These are phyloP conservation scores for Atopsyche davidsoni DNA, from an alignment of 1,140 invertebrate species.

Conservation along the genomic window DNA sequence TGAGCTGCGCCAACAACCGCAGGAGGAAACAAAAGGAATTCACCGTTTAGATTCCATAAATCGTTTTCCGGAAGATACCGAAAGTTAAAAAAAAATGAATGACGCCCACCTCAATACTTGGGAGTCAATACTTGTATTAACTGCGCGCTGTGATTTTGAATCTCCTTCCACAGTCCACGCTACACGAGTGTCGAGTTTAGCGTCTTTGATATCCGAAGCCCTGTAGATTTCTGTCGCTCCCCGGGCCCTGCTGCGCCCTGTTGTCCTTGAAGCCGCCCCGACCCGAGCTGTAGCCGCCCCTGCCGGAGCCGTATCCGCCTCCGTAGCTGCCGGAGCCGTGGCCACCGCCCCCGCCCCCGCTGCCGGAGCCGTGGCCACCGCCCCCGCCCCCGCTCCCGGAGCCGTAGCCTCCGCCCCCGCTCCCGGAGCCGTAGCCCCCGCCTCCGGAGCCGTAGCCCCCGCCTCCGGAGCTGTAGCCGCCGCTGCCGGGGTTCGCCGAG, in stretches of 20 bases:
- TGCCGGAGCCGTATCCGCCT: slow-evolving; percentile 4
- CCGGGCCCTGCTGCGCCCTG: background rate
- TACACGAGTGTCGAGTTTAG: too few relatives aligned
- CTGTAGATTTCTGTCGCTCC: slow-evolving; percentile 9
- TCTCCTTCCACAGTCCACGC: too few relatives aligned
- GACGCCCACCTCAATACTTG: too few relatives aligned
- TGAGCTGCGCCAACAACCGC: too few relatives aligned
- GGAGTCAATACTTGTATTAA: too few relatives aligned
- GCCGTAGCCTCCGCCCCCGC: background rate
- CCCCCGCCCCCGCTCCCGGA: background rate
- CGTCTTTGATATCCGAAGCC: slow-evolving; percentile 19
- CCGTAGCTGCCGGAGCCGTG: slow-evolving; percentile 4
- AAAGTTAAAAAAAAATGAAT: too few relatives aligned
- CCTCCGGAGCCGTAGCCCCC: background rate
- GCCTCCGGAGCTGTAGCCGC: background rate
- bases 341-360: background rate
- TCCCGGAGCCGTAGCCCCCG: background rate
- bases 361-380: background rate
- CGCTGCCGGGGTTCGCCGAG: background rate
- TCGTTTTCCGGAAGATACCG: too few relatives aligned
- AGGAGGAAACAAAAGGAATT: too few relatives aligned
- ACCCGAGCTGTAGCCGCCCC: background rate
- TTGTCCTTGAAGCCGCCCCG: background rate
- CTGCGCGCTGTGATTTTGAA: too few relatives aligned
- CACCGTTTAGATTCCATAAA: too few relatives aligned